Conservation (phyloP, 2,113 vertebrate species). For the Coracopsis vasa region DNA sequence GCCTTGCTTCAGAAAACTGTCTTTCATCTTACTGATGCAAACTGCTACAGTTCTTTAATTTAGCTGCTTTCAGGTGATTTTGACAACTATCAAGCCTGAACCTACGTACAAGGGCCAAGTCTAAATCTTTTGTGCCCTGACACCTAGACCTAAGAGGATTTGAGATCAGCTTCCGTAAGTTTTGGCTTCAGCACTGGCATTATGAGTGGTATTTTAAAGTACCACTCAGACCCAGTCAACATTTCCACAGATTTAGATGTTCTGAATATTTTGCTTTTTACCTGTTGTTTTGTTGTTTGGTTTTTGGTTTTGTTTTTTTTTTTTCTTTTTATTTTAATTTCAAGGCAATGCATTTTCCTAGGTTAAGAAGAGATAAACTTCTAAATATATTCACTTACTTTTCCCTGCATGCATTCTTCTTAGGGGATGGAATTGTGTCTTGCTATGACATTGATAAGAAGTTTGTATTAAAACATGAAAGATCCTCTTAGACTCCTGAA, state of each 20-base stretch:
- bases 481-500: not conserved
- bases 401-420: not conserved
- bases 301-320: no score
- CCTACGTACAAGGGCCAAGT: not conserved
- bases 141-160: not conserved
- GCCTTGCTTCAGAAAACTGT: not conserved
- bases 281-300: not conserved
- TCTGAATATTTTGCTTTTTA: not conserved
- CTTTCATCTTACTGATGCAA: not conserved
- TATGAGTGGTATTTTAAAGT: not conserved
- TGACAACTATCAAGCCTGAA: not conserved
- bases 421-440: not conserved
- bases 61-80: not conserved
- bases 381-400: not conserved
- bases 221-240: not conserved
- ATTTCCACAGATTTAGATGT: not conserved
- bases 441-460: not conserved
- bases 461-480: constrained; percentile 24
- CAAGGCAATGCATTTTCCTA: not conserved
- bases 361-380: not conserved
- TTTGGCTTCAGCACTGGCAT: not conserved
- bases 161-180: not conserved
- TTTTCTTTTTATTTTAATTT: not conserved
- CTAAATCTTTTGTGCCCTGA: not conserved
- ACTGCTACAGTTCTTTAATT: not conserved